Evolutionary conservation across 2,888 invertebrate genomes (phyloP).

Genomic region (Myathropa florea): DNA sequence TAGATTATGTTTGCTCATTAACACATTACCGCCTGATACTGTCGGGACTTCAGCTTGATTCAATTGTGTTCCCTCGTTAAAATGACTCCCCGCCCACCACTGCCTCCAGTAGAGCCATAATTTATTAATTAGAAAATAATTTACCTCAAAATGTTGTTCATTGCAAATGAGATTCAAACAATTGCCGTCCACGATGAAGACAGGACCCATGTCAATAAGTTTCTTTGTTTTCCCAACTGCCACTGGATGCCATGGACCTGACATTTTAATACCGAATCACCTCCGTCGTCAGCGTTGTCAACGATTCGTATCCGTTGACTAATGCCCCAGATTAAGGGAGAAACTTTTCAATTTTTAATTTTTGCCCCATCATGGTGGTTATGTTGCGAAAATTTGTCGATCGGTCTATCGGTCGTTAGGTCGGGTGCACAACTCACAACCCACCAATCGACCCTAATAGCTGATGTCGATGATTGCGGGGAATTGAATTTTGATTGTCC

Average conservation of each 20-base stretch:
- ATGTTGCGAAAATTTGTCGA: conserved; percentile 20
- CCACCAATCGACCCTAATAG: conserved; percentile 19
- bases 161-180: not conserved
- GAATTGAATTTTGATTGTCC: conserved; percentile 54
- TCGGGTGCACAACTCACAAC: not conserved
- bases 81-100: not conserved
- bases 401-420: not conserved
- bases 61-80: not conserved
- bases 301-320: conserved; percentile 8
- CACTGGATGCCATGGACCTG: not conserved
- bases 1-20: too few species aligned
- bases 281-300: conserved; percentile 35
- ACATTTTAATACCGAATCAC: conserved; percentile 34
- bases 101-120: not conserved
- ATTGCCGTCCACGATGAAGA: not conserved
- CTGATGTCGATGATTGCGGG: not conserved
- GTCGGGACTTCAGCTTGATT: too few species aligned
- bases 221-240: not conserved
- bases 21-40: too few species aligned
- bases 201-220: conserved; percentile 20
- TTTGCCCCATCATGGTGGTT: not conserved
- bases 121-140: conserved; percentile 12
- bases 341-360: conserved; percentile 38
- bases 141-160: not conserved
- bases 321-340: conserved; percentile 32